These are phyloP conservation scores for Euphonia xanthogaster DNA, from an alignment of 2,797 vertebrate species.

Conservation along the genomic window DNA sequence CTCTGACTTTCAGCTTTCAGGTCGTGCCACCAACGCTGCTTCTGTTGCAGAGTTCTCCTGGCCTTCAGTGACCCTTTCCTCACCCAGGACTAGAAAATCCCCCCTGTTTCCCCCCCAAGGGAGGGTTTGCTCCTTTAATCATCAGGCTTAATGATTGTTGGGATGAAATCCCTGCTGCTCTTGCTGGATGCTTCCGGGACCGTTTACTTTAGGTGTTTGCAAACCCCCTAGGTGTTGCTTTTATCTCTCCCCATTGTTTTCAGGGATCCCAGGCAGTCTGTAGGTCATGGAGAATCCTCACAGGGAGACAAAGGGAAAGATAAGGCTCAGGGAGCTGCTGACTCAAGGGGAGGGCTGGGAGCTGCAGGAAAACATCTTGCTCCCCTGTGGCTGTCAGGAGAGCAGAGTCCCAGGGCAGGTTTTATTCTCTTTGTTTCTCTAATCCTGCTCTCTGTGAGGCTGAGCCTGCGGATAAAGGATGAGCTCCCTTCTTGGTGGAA, in stretches of 20 bases:
- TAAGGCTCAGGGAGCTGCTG: neutral
- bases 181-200: neutral
- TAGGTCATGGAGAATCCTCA: neutral
- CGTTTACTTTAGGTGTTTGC: neutral
- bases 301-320: neutral
- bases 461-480: neutral
- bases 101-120: rapidly evolving
- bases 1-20: neutral
- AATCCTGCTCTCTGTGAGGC: neutral
- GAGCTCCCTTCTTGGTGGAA: neutral
- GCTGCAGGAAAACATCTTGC: neutral
- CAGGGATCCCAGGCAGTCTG: neutral
- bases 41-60: neutral
- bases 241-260: neutral
- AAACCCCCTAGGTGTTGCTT: neutral
- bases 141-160: rapidly evolving
- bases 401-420: neutral
- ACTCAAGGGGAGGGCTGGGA: neutral
- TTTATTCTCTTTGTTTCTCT: neutral
- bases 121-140: neutral
- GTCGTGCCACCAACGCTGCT: rapidly evolving
- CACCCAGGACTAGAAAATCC: neutral
- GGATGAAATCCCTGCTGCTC: neutral
- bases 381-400: neutral
- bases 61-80: rapidly evolving